phyloP scores from a whole-genome alignment of 2,797 vertebrate species.

The Philypnodon macrostomus region DNA sequence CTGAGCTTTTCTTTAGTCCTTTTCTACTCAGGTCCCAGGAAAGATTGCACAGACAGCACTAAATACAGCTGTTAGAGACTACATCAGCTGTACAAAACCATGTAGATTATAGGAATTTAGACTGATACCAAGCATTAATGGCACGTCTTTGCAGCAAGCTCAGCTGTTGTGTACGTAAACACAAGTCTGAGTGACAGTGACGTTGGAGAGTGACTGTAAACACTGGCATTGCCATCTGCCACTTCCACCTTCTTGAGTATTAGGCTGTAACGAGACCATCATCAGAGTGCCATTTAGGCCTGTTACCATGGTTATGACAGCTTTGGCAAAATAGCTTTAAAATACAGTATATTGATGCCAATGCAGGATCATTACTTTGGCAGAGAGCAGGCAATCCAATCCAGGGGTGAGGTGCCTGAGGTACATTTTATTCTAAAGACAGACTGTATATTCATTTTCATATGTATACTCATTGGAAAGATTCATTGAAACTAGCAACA shows the following conservation, averaged over 20 bases:
- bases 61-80: constrained; percentile 21
- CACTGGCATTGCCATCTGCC: constrained; percentile 54
- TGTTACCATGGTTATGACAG: constrained; percentile 52
- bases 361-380: too few relatives aligned
- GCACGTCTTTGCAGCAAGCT: constrained; percentile 22
- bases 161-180: constrained; percentile 38
- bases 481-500: background rate
- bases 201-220: constrained; percentile 46
- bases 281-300: constrained; percentile 27
- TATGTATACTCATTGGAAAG: background rate
- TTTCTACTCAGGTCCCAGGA: constrained; percentile 28
- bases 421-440: too few relatives aligned
- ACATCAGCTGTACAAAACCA: constrained; percentile 7
- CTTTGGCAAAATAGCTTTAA: constrained; percentile 22
- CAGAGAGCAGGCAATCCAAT: too few relatives aligned
- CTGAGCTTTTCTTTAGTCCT: constrained; percentile 14
- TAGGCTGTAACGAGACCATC: constrained; percentile 36
- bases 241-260: constrained; percentile 48
- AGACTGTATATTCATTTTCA: too few relatives aligned
- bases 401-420: too few relatives aligned
- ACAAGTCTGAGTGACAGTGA: constrained; percentile 49
- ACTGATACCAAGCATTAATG: constrained; percentile 6
- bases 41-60: constrained; percentile 18
- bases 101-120: constrained; percentile 5
- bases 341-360: constrained; percentile 21